Evolutionary conservation across 1,140 invertebrate species (phyloP), one percentile per base, ranked within the genome.

Genomic region (Drosophila cardini): DNA sequence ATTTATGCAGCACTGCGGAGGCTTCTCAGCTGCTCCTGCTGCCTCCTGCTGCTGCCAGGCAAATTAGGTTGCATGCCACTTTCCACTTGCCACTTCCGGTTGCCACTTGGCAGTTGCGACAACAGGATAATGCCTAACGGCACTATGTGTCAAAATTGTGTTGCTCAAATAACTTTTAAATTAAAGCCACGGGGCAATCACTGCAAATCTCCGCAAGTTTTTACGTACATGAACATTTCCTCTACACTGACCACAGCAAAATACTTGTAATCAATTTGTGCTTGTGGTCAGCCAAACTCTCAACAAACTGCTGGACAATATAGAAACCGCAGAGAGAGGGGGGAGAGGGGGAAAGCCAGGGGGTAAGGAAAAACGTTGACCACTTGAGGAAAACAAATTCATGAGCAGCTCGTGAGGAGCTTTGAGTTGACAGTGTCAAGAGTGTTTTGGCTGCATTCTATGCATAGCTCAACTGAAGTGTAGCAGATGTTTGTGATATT

Each of bases 131-230:
- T 72, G 81, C 78, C 81, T 62, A 26, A 45, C 53, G 79, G 76
- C 62, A 68, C 76, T 76, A 87, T 82, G 76, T 87, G 84, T 89
- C 76, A 73, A 87, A 87, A 87, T 87, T 87, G 83, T 89, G 83
- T 87, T 83, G 84, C 83, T 80, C 80, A 87, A 82, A 89, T 87
- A 87, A 87, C 83, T 87, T 87, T 87, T 87, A 87, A 87, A 87
- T 87, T 87, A 87, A 71, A 65, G 84, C 84, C 83, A 80, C 50
- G 34, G 84, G 84, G 84, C 83, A 21, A 48, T 36, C 30, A 72
- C 38, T 48, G 34, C 26, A 56, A 58, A 63, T 55, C 58, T 68
- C 46, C 42, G 48, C 67, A 79, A 76, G 57, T 84, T 80, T 63
- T 7, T 4, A 40, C 10, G 8, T 73, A 58, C 34, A 26, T 40